phyloP scores from a whole-genome alignment of 2,113 vertebrate species.

The Rhinichthys klamathensis region DNA sequence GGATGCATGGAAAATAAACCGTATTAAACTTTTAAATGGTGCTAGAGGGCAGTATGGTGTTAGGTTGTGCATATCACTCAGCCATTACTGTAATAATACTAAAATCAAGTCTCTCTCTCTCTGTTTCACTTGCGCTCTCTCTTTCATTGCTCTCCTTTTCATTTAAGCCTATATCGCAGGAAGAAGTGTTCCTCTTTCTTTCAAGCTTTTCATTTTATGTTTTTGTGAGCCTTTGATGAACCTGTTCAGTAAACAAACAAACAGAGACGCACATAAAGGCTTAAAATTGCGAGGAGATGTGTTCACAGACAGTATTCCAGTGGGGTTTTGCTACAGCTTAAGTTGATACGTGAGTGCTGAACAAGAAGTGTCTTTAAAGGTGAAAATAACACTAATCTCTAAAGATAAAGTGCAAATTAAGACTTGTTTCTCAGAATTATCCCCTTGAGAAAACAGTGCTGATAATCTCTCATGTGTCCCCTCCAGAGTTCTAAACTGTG shows the following conservation, averaged over 20 bases:
- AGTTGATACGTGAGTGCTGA: conserved; percentile 3
- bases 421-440: not conserved
- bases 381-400: not conserved
- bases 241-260: conserved; percentile 19
- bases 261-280: not conserved
- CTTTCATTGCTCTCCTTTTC: not conserved
- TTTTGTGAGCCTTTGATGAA: conserved; percentile 18
- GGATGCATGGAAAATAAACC: conserved; percentile 9
- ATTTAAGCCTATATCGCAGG: not conserved
- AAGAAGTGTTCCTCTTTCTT: conserved; percentile 7
- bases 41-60: conserved; percentile 65
- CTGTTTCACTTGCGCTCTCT: not conserved
- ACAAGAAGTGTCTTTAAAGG: not conserved
- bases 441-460: not conserved
- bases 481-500: conserved; percentile 5
- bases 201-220: conserved; percentile 15
- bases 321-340: not conserved
- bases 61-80: conserved; percentile 29
- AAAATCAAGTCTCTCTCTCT: not conserved
- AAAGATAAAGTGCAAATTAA: not conserved
- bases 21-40: conserved; percentile 31
- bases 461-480: not conserved
- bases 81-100: not conserved
- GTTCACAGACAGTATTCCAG: conserved; percentile 2
- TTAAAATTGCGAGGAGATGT: not conserved